These are phyloP conservation scores for Barbus barbus DNA, from an alignment of 2,113 vertebrate species.

Conservation along the genomic window DNA sequence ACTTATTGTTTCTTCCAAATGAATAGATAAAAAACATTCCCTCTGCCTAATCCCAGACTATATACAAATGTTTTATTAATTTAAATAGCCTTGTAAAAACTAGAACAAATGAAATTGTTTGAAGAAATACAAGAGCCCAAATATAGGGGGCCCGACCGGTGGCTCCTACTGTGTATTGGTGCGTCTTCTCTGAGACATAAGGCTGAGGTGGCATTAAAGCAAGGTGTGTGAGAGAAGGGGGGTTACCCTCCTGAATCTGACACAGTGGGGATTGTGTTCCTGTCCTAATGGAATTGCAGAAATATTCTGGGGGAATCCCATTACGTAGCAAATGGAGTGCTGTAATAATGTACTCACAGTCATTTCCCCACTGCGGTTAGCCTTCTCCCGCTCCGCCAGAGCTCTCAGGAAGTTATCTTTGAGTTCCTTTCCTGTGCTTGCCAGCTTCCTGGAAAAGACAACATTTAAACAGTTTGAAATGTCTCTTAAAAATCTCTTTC, in stretches of 20 bases:
- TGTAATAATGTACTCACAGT: constrained; percentile 83
- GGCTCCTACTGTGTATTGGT: not conserved
- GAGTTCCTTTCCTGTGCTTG: constrained; percentile 79
- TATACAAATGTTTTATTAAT: not conserved
- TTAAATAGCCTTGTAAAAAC: not conserved
- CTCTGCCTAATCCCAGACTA: not conserved
- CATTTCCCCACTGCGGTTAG: constrained; percentile 78
- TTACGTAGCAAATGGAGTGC: constrained; percentile 72
- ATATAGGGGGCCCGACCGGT: not conserved
- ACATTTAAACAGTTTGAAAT: constrained; percentile 69
- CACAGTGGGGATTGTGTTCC: constrained; percentile 74
- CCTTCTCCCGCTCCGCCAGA: constrained; percentile 80
- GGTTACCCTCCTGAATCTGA: constrained; percentile 59
- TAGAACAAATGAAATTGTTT: not conserved
- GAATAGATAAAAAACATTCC: not conserved
- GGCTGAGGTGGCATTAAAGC: constrained; percentile 33
- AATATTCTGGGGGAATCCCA: constrained; percentile 75
- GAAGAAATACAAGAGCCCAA: not conserved
- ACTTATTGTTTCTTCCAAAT: not conserved
- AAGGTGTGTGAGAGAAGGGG: constrained; percentile 30
- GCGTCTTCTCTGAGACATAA: not conserved
- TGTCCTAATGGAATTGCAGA: constrained; percentile 68
- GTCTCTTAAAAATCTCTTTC: constrained; percentile 64
- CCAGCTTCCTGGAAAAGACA: constrained; percentile 78
- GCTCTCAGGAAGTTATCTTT: constrained; percentile 81